These are phyloP conservation scores for Crax fasciolata DNA, from an alignment of 2,797 vertebrate genomes.

Conservation along the genomic window DNA sequence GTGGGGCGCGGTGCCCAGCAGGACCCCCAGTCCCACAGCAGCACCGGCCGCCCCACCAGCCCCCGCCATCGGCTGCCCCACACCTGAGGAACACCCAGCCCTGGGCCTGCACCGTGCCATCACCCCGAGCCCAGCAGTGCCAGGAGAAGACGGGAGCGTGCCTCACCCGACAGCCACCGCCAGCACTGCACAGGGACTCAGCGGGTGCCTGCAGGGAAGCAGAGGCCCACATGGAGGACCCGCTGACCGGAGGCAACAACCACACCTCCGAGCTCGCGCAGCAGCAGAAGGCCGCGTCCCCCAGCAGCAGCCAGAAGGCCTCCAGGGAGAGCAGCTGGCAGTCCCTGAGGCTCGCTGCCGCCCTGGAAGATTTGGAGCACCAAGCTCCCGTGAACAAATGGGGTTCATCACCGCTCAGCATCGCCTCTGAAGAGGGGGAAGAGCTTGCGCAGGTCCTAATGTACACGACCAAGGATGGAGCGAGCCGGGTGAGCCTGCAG, in stretches of 20 bases:
- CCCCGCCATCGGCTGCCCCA: background rate
- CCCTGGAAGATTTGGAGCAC: background rate
- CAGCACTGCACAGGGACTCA: background rate
- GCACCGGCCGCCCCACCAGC: background rate
- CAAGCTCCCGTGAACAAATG: background rate
- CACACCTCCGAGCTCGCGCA: background rate
- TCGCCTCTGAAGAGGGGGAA: background rate
- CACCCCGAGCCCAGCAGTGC: background rate
- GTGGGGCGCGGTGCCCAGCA: background rate
- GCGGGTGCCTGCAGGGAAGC: no score
- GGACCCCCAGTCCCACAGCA: background rate
- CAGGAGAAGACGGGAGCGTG: background rate
- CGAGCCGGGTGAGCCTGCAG: background rate
- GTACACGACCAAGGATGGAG: background rate
- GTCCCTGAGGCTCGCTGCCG: background rate
- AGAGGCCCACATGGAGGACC: background rate
- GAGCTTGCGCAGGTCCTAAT: background rate
- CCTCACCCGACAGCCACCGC: background rate
- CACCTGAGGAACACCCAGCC: background rate
- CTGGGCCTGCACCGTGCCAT: background rate
- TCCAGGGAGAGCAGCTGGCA: background rate
- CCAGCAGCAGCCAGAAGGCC: fast-evolving
- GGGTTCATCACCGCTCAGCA: fast-evolving
- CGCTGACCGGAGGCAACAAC: no score
- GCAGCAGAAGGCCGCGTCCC: background rate